These are phyloP conservation scores for Galagoides demidoff DNA, from an alignment of 2,797 vertebrate genomes.

Conservation along the genomic window DNA sequence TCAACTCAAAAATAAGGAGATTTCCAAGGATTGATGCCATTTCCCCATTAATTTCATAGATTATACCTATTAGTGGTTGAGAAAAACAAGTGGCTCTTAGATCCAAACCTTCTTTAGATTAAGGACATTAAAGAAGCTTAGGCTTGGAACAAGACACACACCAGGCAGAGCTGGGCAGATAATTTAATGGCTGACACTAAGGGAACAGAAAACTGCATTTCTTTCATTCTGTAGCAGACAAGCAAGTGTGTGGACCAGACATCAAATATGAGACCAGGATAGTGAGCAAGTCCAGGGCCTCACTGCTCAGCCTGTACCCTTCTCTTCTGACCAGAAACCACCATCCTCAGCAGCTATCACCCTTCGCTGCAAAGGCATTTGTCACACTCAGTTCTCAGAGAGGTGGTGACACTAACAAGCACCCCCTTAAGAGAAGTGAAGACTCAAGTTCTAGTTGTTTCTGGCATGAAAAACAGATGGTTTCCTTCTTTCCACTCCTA, in stretches of 20 bases:
- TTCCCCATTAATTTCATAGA: not conserved
- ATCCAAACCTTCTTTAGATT: not conserved
- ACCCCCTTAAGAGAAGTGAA: not conserved
- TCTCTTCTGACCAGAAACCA: not conserved
- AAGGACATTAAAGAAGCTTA: not conserved
- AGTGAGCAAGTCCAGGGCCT: not conserved
- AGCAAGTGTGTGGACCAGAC: not conserved
- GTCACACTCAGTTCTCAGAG: not conserved
- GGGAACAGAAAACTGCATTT: not conserved
- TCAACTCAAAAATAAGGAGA: slow-evolving; percentile 7
- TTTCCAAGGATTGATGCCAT: not conserved
- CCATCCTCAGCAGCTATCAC: not conserved
- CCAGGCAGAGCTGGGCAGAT: not conserved
- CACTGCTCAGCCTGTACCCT: not conserved
- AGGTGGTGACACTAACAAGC: not conserved
- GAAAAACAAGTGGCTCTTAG: slow-evolving; percentile 23
- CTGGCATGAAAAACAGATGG: not conserved
- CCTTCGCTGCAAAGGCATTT: not conserved
- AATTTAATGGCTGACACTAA: not conserved
- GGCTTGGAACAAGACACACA: not conserved
- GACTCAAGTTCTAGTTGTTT: slow-evolving; percentile 17
- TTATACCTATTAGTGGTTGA: not conserved
- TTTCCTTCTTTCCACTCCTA: not conserved
- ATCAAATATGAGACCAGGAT: not conserved
- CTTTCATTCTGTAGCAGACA: not conserved